A percentile compares a stretch with the other conserved stretches of the same genome.
Evolutionary conservation across 1,140 invertebrate genomes (phyloP).

Genomic region (Popillia japonica): DNA sequence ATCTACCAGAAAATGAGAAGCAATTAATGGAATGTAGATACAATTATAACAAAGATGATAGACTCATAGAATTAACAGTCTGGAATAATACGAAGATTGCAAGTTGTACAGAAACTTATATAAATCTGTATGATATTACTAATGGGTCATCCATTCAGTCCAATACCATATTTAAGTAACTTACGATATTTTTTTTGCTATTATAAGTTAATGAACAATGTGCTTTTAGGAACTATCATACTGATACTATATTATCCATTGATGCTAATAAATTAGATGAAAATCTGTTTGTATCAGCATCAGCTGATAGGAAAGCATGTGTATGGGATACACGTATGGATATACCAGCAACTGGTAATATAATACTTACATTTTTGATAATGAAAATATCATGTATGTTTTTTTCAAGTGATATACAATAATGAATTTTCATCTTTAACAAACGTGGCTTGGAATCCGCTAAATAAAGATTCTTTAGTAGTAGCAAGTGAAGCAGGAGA

Average conservation of each 20-base stretch:
- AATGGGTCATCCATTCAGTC: not conserved
- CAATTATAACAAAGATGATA: conserved; percentile 39
- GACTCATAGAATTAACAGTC: conserved; percentile 47
- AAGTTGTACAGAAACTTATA: conserved; percentile 44
- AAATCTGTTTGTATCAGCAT: conserved; percentile 50
- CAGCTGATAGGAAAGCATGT: conserved; percentile 49
- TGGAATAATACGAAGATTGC: conserved; percentile 47
- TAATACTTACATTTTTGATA: not conserved
- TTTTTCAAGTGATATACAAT: conserved; percentile 54
- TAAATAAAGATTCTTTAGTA: conserved; percentile 46
- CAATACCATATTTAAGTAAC: conserved; percentile 3
- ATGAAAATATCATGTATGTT: conserved; percentile 26
- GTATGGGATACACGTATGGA: conserved; percentile 51
- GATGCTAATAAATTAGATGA: conserved; percentile 48
- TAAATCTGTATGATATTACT: conserved; percentile 29
- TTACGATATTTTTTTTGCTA: conserved; percentile 10
- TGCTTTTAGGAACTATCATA: conserved; percentile 51
- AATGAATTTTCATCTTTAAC: conserved; percentile 54
- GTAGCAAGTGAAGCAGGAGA: conserved; percentile 52
- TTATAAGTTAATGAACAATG: not conserved
- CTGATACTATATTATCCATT: conserved; percentile 47
- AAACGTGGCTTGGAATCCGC: conserved; percentile 50
- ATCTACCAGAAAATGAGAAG: conserved; percentile 11
- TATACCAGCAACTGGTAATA: conserved; percentile 47
- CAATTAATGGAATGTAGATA: conserved; percentile 45